Evolutionary conservation across 2,888 invertebrate species (phyloP).

Genomic region (Onchidella celtica): DNA sequence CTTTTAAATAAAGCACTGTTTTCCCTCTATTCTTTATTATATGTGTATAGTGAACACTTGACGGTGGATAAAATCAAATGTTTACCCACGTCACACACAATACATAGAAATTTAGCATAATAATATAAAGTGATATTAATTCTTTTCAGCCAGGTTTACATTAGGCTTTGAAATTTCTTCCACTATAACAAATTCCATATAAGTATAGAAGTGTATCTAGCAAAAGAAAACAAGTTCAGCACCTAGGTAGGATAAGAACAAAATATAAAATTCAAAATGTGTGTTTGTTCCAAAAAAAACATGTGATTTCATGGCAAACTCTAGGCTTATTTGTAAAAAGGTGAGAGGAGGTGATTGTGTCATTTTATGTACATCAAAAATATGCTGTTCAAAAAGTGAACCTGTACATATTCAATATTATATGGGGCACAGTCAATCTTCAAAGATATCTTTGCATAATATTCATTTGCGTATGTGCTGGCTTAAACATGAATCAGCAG

Average conservation of each 20-base stretch:
- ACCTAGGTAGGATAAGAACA: constrained; percentile 13
- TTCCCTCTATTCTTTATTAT: background rate
- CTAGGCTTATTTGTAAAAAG: constrained; percentile 17
- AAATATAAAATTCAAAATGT: constrained; percentile 13
- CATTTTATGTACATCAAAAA: constrained; percentile 44
- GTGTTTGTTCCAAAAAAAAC: constrained; percentile 14
- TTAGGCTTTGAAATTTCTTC: background rate
- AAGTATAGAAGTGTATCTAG: background rate
- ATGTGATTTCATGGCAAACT: constrained; percentile 11
- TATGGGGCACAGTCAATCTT: constrained; percentile 11
- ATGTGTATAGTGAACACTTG: background rate
- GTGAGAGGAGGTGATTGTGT: background rate
- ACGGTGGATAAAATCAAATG: constrained; percentile 22
- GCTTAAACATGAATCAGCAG: constrained; percentile 44
- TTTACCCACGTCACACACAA: constrained; percentile 9
- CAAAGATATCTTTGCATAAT: constrained; percentile 36
- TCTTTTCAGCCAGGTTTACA: background rate
- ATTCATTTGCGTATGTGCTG: constrained; percentile 31
- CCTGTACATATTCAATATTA: constrained; percentile 45
- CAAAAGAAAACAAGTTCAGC: constrained; percentile 16
- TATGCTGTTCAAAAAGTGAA: constrained; percentile 44
- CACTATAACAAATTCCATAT: background rate
- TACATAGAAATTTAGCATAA: background rate
- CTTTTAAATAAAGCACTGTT: too few species aligned
- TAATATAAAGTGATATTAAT: background rate